phyloP scores from a whole-genome alignment of 2,113 vertebrate genomes.

The Potamarius usumacintae region DNA sequence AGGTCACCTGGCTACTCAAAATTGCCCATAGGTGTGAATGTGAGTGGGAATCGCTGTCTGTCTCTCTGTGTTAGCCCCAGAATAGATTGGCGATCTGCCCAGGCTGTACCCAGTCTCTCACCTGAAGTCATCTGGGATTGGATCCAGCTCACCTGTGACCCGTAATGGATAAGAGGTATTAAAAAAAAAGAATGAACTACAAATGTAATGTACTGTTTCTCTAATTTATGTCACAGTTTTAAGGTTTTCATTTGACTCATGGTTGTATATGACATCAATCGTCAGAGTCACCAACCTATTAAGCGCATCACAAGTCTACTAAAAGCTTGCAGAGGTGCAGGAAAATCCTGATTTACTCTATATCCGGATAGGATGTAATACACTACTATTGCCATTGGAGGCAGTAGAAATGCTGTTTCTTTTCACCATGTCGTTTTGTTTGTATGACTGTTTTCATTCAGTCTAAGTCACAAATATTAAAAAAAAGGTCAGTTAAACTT shows the following conservation, averaged over 20 bases:
- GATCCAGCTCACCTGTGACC: too few species aligned
- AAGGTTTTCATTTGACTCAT: background rate
- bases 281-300: background rate
- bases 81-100: too few species aligned
- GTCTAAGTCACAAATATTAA: background rate
- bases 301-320: too few species aligned
- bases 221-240: background rate
- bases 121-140: too few species aligned
- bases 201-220: background rate
- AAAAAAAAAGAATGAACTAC: background rate
- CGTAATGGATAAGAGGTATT: too few species aligned
- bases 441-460: background rate
- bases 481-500: background rate
- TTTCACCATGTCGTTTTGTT: background rate
- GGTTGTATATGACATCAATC: background rate
- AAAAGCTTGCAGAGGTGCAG: background rate
- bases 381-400: background rate
- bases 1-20: too few species aligned
- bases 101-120: too few species aligned
- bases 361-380: background rate
- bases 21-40: too few species aligned
- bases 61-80: too few species aligned
- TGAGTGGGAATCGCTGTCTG: too few species aligned
- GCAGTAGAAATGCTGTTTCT: background rate
- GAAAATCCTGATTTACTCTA: too few species aligned